Evolutionary conservation across 1,140 invertebrate species (phyloP).

Genomic region (Lepidurus arcticus): DNA sequence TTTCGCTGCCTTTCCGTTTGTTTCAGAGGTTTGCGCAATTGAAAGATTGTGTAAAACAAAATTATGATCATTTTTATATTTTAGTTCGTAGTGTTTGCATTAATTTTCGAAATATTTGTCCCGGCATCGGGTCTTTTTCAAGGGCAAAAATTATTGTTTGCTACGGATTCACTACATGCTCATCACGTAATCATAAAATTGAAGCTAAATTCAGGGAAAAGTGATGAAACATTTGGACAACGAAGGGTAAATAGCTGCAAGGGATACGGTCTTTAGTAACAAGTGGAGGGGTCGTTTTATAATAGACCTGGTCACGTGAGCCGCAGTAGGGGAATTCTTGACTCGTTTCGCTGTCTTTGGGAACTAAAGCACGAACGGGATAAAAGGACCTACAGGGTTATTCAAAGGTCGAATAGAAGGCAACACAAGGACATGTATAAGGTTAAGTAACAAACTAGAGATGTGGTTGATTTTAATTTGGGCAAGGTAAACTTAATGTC

Average conservation of each 20-base stretch:
- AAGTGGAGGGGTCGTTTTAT: background rate
- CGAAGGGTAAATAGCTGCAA: background rate
- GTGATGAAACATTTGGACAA: background rate
- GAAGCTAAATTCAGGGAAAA: background rate
- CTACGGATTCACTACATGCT: background rate
- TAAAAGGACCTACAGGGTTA: background rate
- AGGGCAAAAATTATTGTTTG: background rate
- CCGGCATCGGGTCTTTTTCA: background rate
- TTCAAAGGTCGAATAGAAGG: constrained; percentile 11
- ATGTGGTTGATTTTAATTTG: background rate
- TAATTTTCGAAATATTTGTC: background rate
- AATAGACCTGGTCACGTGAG: constrained; percentile 5
- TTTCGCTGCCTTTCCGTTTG: background rate
- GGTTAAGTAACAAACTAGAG: background rate
- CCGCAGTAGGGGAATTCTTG: background rate
- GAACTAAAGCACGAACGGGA: background rate
- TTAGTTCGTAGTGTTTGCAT: background rate
- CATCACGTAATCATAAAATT: background rate
- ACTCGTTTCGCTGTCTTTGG: background rate
- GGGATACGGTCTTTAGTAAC: background rate
- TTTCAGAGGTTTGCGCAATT: background rate
- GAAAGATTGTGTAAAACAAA: background rate
- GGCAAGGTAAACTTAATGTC: background rate
- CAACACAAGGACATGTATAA: background rate
- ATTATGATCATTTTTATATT: background rate